phyloP scores from a whole-genome alignment of 2,113 vertebrate species.

The Balaeniceps rex region DNA sequence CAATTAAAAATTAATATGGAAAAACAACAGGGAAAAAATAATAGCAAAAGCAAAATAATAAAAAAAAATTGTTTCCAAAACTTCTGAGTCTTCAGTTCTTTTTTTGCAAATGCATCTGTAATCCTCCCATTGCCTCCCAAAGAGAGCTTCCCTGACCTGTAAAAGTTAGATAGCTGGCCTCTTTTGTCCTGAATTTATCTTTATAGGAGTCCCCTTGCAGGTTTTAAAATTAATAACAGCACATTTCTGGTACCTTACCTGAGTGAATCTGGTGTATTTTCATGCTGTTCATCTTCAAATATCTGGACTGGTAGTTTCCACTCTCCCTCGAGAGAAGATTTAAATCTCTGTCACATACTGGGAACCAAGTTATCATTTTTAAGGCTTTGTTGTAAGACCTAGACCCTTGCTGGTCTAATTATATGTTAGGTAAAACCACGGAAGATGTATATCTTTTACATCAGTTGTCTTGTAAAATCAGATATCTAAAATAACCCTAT shows the following conservation, averaged over 20 bases:
- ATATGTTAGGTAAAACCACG: background rate
- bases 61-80: background rate
- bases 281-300: slow-evolving; percentile 15
- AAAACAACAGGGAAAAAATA: background rate
- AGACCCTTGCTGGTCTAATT: slow-evolving; percentile 38
- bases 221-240: slow-evolving; percentile 29
- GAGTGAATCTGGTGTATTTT: background rate
- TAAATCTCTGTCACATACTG: slow-evolving; percentile 31
- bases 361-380: slow-evolving; percentile 12
- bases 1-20: background rate
- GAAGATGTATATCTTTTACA: background rate
- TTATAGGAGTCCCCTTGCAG: background rate
- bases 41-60: background rate
- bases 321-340: background rate
- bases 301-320: background rate
- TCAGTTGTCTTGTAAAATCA: background rate
- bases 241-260: background rate
- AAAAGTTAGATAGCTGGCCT: slow-evolving; percentile 3
- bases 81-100: background rate
- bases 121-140: background rate
- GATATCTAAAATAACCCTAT: background rate
- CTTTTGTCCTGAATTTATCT: slow-evolving; percentile 31
- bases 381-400: slow-evolving; percentile 3
- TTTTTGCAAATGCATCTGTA: background rate
- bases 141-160: slow-evolving; percentile 2